phyloP scores from a whole-genome alignment of 2,888 invertebrate species.

The Philonicus albiceps region DNA sequence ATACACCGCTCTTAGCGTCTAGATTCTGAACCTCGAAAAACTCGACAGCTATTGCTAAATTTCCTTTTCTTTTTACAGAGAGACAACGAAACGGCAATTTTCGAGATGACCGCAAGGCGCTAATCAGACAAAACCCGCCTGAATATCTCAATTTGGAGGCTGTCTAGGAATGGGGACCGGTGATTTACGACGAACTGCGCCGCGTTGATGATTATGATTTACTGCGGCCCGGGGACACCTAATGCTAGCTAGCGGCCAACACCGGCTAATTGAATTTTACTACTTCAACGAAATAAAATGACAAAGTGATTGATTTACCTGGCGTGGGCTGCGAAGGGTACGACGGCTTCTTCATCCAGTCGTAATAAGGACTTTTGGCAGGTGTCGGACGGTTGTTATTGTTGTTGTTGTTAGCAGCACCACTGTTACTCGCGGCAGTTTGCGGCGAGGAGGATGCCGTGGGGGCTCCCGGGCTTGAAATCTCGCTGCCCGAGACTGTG shows the following conservation, averaged over 20 bases:
- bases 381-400: conserved; percentile 71
- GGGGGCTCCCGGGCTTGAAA: conserved; percentile 68
- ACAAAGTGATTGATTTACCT: conserved; percentile 65
- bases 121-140: background rate
- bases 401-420: conserved; percentile 44
- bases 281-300: background rate
- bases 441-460: conserved; percentile 60
- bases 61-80: background rate
- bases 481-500: conserved; percentile 69
- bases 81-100: background rate
- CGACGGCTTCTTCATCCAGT: conserved; percentile 92
- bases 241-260: background rate
- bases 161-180: background rate
- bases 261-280: conserved; percentile 18
- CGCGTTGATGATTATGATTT: background rate
- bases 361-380: conserved; percentile 82
- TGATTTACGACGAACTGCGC: background rate
- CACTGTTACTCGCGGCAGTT: conserved; percentile 54
- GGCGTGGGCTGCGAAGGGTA: conserved; percentile 86
- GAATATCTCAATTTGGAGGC: background rate
- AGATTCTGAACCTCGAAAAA: background rate
- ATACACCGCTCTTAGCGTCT: background rate
- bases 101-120: background rate
- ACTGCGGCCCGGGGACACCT: background rate
- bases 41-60: background rate